Base-by-base conservation (phyloP, 2,888 invertebrate genomes). In the Protodeltote pygarga region DNA sequence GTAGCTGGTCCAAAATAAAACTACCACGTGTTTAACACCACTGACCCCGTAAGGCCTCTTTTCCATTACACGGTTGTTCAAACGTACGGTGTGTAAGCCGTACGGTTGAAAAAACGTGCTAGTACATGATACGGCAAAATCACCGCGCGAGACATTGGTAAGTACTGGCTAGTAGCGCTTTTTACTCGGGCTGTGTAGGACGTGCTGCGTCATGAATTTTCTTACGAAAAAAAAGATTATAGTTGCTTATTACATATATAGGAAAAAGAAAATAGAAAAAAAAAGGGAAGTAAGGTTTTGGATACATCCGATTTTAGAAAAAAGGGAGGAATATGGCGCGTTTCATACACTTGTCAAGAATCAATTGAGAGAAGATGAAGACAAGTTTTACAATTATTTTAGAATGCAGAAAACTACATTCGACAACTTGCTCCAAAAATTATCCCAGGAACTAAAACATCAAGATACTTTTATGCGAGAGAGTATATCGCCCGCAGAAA, bases 381-480 rank as follows among this genome's bases (percentile, higher is more conserved):
- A 54, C 34, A 31, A 51, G 33, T 52, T 52, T 49, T 49, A 42
- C 40, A 46, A 60, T 51, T 55, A 51, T 51, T 51, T 51, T 48
- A 47, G 55, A 50, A 53, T 45, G 53, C 42, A 46, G 46, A 49
- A 38, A 49, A 46, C 40, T 27, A 53, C 47, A 37, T 51, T 51
- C 38, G 54, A 54, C 31, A 51, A 58, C 25, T 51, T 62, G 42
- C 47, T 52, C 19, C 46, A 53, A 48, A 48, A 35, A 33, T 31
- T 60, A 58, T 48, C 48, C 34, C 38, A 55, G 42, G 27, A 62
- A 65, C 50, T 59, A 40, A 54, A 48, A 51, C 53, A 54, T 34
- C 46, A 55, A 55, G 51, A 65, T 55, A 58, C 64, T 40, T 19
- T 38, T 38, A 65, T 59, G 65, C 61, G 61, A 53, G 15, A 44